These are phyloP conservation scores for Meganola albula DNA, from an alignment of 2,888 invertebrate genomes.

Conservation along the genomic window DNA sequence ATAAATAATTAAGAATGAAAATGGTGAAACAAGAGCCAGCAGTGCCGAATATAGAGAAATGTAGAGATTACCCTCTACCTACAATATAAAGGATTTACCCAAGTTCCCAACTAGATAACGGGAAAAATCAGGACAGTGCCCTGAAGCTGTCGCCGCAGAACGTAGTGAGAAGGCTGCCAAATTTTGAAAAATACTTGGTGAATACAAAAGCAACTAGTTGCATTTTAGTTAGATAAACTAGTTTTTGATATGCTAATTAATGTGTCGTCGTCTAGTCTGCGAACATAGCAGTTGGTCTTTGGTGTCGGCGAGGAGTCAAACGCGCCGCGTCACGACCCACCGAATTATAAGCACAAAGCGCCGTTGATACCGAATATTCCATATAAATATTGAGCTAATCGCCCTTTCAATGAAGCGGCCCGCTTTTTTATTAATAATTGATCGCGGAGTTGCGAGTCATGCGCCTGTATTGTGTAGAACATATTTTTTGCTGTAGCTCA, in stretches of 20 bases:
- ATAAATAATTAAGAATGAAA: too few relatives aligned
- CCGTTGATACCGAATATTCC: conserved; percentile 78
- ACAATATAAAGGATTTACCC: too few relatives aligned
- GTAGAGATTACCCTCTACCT: too few relatives aligned
- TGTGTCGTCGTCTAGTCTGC: conserved; percentile 27
- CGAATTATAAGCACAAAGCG: conserved; percentile 76
- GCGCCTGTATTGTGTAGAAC: conserved; percentile 72
- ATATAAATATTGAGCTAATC: conserved; percentile 79
- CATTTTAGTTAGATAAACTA: too few relatives aligned
- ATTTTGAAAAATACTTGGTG: too few relatives aligned
- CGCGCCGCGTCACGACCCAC: conserved; percentile 72
- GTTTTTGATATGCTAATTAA: conserved; percentile 11
- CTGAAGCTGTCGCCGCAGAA: too few relatives aligned
- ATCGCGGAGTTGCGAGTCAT: conserved; percentile 73
- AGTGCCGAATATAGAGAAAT: too few relatives aligned
- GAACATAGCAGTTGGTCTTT: conserved; percentile 56
- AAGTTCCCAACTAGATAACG: too few relatives aligned
- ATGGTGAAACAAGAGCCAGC: too few relatives aligned
- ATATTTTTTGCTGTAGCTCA: conserved; percentile 69
- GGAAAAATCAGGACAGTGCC: too few relatives aligned
- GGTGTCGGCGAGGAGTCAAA: conserved; percentile 57
- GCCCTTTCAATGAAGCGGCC: conserved; percentile 78
- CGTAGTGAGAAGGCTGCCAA: too few relatives aligned
- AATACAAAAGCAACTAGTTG: too few relatives aligned
- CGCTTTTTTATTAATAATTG: conserved; percentile 78